Conservation (phyloP, 2,888 invertebrate genomes). For the Sericinus montela region DNA sequence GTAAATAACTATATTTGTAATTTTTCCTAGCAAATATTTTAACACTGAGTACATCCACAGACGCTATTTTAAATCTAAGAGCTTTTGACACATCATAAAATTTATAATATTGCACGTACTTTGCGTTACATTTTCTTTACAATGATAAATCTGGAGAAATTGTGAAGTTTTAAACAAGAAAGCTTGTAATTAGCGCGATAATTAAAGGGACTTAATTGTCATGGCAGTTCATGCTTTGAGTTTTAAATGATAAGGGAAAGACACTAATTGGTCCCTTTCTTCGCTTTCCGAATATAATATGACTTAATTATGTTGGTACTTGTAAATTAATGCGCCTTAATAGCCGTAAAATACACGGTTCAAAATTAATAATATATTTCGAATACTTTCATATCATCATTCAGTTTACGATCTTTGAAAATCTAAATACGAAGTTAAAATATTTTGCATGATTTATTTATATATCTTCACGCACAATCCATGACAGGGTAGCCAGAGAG, state of each 20-base stretch:
- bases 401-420: neutral
- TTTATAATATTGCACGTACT: no score
- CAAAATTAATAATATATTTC: neutral
- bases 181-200: constrained; percentile 20
- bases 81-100: no score
- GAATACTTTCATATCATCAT: neutral
- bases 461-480: no score
- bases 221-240: constrained; percentile 19
- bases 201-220: no score
- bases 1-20: no score
- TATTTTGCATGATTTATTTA: no score
- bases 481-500: no score
- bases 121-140: constrained; percentile 9
- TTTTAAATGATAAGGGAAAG: constrained; percentile 17
- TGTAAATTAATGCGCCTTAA: neutral
- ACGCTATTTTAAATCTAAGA: no score
- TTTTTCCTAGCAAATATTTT: no score
- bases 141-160: constrained; percentile 14
- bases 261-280: constrained; percentile 16
- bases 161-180: constrained; percentile 19
- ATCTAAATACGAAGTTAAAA: no score
- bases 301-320: constrained; percentile 6
- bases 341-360: neutral
- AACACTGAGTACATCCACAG: no score
- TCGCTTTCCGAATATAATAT: constrained; percentile 15